Evolutionary conservation across 2,888 invertebrate genomes (phyloP).

Genomic region (Leptopilina drosophilae): DNA sequence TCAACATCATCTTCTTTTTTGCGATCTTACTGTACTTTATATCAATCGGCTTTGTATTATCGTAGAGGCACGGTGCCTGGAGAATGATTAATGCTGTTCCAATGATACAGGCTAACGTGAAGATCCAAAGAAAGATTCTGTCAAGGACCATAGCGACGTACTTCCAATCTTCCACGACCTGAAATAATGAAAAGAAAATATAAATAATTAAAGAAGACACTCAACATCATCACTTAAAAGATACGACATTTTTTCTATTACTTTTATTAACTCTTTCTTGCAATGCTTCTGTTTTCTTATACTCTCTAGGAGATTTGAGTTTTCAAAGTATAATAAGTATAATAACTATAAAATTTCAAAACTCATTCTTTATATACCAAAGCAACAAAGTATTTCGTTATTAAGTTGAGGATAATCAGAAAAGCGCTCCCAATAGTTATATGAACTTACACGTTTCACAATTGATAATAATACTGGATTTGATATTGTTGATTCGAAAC

Average conservation of each 20-base stretch:
- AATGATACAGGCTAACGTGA: conserved; percentile 94
- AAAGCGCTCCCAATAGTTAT: no score
- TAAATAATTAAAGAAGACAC: conserved; percentile 57
- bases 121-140: conserved; percentile 96
- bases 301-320: no score
- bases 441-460: background rate
- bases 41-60: conserved; percentile 92
- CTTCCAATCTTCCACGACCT: conserved; percentile 99
- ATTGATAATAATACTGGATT: background rate
- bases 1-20: conserved; percentile 91
- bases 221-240: background rate
- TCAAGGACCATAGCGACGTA: conserved; percentile 98
- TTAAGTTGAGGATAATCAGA: no score
- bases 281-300: no score
- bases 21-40: conserved; percentile 94
- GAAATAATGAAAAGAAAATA: conserved; percentile 49
- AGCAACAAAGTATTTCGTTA: no score
- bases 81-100: conserved; percentile 93
- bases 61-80: conserved; percentile 94
- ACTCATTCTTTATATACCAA: no score
- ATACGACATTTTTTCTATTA: no score
- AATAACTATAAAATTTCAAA: no score
- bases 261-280: no score
- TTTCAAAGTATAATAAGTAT: no score
- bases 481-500: background rate